Conservation (phyloP, 30 jellyfish, hydroid and myxozoan species). For the Aurelia aurita region DNA sequence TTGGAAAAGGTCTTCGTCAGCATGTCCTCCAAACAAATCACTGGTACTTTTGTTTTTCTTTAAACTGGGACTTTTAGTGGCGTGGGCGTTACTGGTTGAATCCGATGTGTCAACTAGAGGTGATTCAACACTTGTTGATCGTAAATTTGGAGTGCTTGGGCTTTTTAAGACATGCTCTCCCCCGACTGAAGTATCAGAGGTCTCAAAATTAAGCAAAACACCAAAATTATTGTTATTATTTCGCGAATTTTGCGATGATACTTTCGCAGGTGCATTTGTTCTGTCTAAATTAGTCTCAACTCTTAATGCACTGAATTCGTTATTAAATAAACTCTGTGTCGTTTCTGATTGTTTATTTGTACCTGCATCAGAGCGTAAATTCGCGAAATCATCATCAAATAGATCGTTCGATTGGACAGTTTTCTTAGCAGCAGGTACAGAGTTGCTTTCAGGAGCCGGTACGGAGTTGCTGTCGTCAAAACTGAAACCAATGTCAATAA, state of each 20-base stretch:
- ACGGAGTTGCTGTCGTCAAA: not conserved
- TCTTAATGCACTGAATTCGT: slow-evolving; percentile 54
- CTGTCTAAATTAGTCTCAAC: slow-evolving; percentile 41
- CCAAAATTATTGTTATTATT: slow-evolving; percentile 12
- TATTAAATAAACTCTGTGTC: slow-evolving; percentile 26
- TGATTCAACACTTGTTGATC: slow-evolving; percentile 2
- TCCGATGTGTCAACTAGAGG: slow-evolving; percentile 20
- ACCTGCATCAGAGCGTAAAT: slow-evolving; percentile 7
- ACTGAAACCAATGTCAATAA: slow-evolving; percentile 44
- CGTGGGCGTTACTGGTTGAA: not conserved
- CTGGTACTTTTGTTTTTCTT: slow-evolving; percentile 65
- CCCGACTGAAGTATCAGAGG: slow-evolving; percentile 5
- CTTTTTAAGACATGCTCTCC: slow-evolving; percentile 23
- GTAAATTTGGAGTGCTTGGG: slow-evolving; percentile 58
- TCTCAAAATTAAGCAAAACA: slow-evolving; percentile 39
- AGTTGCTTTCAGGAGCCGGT: not conserved
- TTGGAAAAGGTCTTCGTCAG: slow-evolving; percentile 62
- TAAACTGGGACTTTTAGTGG: slow-evolving; percentile 24
- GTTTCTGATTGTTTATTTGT: not conserved
- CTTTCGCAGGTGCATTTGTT: not conserved
- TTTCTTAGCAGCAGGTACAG: not conserved
- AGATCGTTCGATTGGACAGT: not conserved
- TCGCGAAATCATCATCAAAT: slow-evolving; percentile 58
- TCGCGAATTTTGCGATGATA: not conserved
- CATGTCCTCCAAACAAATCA: slow-evolving; percentile 29